Conservation (phyloP, 2,113 vertebrate species). For the Phycodurus eques region DNA sequence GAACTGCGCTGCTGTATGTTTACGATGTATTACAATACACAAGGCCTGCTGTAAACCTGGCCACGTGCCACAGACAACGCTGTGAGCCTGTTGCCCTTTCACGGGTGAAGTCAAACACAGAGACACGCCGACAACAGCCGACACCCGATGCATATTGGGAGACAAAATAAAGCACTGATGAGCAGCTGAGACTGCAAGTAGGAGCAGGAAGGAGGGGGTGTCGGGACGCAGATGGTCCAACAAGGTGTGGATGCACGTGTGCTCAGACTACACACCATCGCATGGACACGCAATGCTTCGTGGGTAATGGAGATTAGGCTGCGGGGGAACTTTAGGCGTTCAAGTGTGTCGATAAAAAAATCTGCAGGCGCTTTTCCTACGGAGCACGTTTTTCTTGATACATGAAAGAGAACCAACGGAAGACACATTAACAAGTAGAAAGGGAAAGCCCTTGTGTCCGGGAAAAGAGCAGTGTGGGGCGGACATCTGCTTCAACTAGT, state of each 20-base stretch:
- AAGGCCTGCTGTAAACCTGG: constrained; percentile 34
- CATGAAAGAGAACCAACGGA: neutral
- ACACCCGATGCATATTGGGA: constrained; percentile 46
- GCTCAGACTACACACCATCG: neutral
- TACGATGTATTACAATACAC: neutral
- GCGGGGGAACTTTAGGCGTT: neutral
- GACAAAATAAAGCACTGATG: constrained; percentile 61
- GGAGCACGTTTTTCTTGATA: neutral
- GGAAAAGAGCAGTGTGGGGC: neutral
- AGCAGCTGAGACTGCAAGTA: constrained; percentile 22
- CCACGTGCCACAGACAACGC: constrained; percentile 57
- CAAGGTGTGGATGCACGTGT: neutral
- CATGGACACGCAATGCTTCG: neutral
- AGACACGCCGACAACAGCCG: constrained; percentile 39
- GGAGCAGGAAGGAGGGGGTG: neutral
- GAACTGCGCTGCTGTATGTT: neutral
- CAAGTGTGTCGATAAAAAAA: neutral
- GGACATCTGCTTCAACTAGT: no score
- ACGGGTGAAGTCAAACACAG: neutral
- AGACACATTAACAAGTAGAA: neutral
- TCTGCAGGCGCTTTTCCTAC: neutral
- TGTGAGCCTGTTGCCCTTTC: neutral
- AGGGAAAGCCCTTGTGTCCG: neutral
- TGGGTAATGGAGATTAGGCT: neutral
- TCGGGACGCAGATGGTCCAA: neutral